Conservation (phyloP, 2,888 invertebrate species). For the Macrophya alboannulata region DNA sequence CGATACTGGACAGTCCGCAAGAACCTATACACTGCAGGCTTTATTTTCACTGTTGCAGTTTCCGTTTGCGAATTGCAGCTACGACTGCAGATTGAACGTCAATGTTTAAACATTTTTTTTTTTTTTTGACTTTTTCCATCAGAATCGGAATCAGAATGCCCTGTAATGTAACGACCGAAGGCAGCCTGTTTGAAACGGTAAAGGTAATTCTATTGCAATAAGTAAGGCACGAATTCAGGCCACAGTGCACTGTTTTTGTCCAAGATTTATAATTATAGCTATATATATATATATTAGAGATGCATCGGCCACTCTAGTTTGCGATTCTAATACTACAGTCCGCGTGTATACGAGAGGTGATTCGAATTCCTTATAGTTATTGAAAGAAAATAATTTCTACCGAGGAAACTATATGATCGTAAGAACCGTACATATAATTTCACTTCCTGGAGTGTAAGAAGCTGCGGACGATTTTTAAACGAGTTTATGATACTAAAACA, state of each 20-base stretch:
- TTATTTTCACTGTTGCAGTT: background rate
- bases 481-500: background rate
- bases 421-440: background rate
- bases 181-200: constrained; percentile 28
- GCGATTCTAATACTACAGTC: background rate
- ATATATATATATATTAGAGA: constrained; percentile 15
- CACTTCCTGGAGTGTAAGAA: background rate
- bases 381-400: background rate
- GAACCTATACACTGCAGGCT: background rate
- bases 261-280: background rate
- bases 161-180: background rate
- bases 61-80: too few relatives aligned
- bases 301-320: background rate
- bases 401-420: too few relatives aligned
- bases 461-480: background rate
- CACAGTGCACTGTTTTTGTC: constrained; percentile 16
- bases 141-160: background rate
- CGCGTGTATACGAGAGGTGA: background rate
- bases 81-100: background rate
- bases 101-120: background rate
- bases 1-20: background rate
- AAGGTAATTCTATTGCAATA: constrained; percentile 46
- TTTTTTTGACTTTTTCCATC: background rate
- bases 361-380: background rate
- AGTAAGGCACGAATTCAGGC: constrained; percentile 42